These are phyloP conservation scores for Argyresthia albistria DNA, from an alignment of 2,888 invertebrate species.

Conservation along the genomic window DNA sequence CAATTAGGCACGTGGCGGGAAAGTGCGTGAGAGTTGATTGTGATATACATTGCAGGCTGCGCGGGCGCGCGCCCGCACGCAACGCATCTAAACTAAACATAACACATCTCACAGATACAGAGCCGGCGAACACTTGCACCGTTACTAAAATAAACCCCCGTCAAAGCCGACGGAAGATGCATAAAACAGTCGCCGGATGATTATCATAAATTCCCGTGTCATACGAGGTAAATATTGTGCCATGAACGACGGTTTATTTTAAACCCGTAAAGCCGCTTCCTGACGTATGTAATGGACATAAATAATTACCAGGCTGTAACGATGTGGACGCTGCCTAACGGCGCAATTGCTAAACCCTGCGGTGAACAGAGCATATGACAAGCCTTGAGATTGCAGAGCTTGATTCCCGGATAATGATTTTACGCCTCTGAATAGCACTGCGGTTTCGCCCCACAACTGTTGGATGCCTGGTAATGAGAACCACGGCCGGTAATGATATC, in stretches of 20 bases:
- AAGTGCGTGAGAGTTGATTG: conserved; percentile 59
- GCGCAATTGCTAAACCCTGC: background rate
- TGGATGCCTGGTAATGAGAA: conserved; percentile 10
- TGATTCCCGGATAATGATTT: conserved; percentile 12
- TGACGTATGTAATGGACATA: background rate
- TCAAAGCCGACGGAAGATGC: conserved; percentile 22
- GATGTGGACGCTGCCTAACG: background rate
- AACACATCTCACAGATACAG: conserved; percentile 22
- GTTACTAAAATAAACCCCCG: conserved; percentile 31
- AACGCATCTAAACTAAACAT: conserved; percentile 21
- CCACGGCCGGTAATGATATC: conserved; percentile 24
- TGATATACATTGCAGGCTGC: conserved; percentile 37
- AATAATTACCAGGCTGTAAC: background rate
- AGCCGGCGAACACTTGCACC: conserved; percentile 6
- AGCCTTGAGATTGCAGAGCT: background rate
- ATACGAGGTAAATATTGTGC: conserved; percentile 21
- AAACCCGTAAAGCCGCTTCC: background rate
- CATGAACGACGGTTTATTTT: background rate
- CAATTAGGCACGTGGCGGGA: conserved; percentile 40
- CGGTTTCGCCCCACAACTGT: conserved; percentile 33
- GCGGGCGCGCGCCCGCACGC: conserved; percentile 24
- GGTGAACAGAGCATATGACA: background rate
- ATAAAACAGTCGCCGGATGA: conserved; percentile 31
- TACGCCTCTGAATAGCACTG: conserved; percentile 21
- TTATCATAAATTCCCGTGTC: conserved; percentile 24